Evolutionary conservation across 37 sponge, comb jelly and placozoan genomes (phyloP), one percentile per base, ranked within the genome.

Genomic region (Halisarca cf. caerulea): DNA sequence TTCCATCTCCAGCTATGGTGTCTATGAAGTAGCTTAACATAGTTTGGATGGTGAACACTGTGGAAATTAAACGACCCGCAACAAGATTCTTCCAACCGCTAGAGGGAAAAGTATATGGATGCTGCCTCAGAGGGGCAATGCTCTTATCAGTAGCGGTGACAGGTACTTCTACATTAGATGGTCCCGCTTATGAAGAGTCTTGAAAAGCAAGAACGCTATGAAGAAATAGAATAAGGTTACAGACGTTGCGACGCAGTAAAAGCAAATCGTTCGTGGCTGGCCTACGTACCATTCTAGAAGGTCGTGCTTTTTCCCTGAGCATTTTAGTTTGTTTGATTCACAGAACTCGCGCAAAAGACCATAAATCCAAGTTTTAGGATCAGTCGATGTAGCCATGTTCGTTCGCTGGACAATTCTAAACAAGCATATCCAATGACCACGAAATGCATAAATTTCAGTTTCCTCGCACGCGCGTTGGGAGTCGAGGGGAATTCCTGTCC

Each of bases 1-100:
- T 78, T 6, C 79, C 79, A 78, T 78, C 79, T 14, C 79, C 79
- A 30, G 79, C 79, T 42, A 78, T 47, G 6, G 79, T 47, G n/a
- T 78, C 79, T 2, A 78, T 44, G 51, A 78, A 78, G 79, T 78
- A 47, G 53, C 54, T n/a, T 51, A 78, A 11, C 53, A 43, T 78
- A 2, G 53, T 78, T 36, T 78, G 79, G 51, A 78, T 47, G 25
- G 53, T 78, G 79, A 78, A 42, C 53, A 4, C 28, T 78, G 79
- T 51, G 11, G 18, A 78, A 6, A 78, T 44, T 27, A 78, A 47
- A 47, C 51, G 79, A 78, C 79, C 79, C 39, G 79, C 79, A 25
- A 78, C 79, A 36, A 78, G 79, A 6, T 44, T 78, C 54, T 78
- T 78, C 79, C 51, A 78, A 27, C 47, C 79, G 43, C 3, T 42